Conservation (phyloP, 2,113 vertebrate genomes). For the Xenus cinereus region DNA sequence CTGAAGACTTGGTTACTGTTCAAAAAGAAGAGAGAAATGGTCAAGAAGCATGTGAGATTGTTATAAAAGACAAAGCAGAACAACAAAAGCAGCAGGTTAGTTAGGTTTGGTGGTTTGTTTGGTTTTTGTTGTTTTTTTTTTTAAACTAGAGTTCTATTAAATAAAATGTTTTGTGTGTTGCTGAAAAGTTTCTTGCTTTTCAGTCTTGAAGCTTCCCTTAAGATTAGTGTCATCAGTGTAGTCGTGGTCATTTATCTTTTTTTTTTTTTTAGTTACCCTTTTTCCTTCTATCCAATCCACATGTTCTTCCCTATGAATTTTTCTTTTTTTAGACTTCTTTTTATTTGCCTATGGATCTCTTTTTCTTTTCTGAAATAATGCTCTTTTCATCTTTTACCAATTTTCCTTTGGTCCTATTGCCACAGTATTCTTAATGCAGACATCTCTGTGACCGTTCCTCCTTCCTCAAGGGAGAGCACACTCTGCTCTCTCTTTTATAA, state of each 20-base stretch:
- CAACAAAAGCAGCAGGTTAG: constrained; percentile 26
- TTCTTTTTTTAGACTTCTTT: not conserved
- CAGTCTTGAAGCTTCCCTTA: not conserved
- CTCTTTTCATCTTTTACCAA: not conserved
- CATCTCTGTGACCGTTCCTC: not conserved
- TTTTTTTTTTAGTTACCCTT: not conserved
- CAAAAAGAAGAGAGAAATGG: constrained; percentile 26
- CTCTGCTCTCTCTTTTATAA: not conserved
- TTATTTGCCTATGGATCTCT: not conserved
- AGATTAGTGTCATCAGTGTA: not conserved
- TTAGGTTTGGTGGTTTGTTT: not conserved
- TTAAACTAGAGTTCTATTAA: not conserved
- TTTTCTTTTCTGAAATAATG: not conserved
- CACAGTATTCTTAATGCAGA: not conserved
- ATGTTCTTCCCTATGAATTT: not conserved
- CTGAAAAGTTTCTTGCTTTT: not conserved
- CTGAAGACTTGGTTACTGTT: not conserved
- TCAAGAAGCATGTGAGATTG: not conserved
- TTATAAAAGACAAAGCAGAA: not conserved
- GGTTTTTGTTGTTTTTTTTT: too few species aligned
- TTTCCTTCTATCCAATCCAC: not conserved
- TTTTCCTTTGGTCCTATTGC: not conserved
- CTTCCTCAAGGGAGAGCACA: not conserved
- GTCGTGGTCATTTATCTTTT: not conserved
- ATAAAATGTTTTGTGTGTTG: not conserved